These are phyloP conservation scores for Atrichornis clamosus DNA, from an alignment of 2,113 vertebrate species.

Conservation along the genomic window DNA sequence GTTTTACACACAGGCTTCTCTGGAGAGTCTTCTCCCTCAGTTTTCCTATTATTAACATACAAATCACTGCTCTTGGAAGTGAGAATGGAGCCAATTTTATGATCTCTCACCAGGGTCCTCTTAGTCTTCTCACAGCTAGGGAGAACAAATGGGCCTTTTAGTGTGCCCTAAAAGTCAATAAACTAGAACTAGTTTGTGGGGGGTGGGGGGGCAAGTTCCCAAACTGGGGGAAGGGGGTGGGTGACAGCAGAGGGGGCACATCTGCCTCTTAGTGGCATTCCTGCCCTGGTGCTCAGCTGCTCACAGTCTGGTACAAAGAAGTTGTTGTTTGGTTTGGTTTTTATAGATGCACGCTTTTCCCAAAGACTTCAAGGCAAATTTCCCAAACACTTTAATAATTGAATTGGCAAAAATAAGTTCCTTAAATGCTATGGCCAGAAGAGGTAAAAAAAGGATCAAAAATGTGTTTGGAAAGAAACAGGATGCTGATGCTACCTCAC, in stretches of 20 bases:
- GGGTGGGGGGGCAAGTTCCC: background rate
- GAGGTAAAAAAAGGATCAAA: background rate
- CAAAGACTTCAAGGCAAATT: background rate
- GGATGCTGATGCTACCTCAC: background rate
- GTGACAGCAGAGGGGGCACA: background rate
- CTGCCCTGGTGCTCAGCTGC: background rate
- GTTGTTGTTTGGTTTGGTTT: background rate
- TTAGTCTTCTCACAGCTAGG: background rate
- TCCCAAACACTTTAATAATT: background rate
- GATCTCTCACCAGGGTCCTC: background rate
- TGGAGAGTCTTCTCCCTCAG: background rate
- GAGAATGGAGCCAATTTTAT: background rate
- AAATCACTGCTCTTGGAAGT: background rate
- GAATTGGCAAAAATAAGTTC: background rate
- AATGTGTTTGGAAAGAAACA: background rate
- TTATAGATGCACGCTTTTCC: background rate
- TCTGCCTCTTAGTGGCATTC: background rate
- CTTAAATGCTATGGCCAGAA: background rate
- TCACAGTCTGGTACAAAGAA: background rate
- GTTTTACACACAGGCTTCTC: background rate
- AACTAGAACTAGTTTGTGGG: background rate
- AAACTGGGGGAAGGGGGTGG: background rate
- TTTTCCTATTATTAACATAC: conserved; percentile 7
- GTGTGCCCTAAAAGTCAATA: background rate
- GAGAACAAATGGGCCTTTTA: conserved; percentile 27